Conservation (phyloP, 2,888 invertebrate genomes). For the Xanthorhoe spadicearia region DNA sequence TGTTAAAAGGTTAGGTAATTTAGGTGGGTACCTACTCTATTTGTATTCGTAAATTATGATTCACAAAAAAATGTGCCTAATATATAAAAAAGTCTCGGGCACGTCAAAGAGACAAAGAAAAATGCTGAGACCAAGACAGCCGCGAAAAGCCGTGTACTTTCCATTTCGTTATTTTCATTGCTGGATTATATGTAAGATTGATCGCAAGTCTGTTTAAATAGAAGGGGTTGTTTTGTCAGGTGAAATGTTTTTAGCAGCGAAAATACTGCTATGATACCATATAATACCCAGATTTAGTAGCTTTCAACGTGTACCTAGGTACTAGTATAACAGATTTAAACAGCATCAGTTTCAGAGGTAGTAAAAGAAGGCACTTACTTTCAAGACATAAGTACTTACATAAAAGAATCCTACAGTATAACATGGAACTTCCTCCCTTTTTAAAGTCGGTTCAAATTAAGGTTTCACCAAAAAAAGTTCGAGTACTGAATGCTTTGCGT, state of each 20-base stretch:
- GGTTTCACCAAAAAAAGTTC: too few species aligned
- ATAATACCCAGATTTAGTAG: not conserved
- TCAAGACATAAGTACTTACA: too few species aligned
- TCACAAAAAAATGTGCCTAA: not conserved
- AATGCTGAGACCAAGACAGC: not conserved
- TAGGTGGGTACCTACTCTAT: too few species aligned
- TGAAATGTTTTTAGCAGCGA: not conserved
- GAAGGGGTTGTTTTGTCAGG: not conserved
- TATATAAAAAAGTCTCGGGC: not conserved
- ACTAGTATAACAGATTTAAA: too few species aligned
- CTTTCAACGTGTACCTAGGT: not conserved
- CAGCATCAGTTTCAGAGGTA: too few species aligned
- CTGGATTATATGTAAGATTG: slow-evolving; percentile 7
- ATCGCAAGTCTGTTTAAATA: not conserved
- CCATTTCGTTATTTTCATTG: not conserved
- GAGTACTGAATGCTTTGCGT: too few species aligned
- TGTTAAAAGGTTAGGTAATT: too few species aligned
- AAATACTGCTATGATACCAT: not conserved
- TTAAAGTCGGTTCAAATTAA: too few species aligned
- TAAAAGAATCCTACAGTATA: too few species aligned
- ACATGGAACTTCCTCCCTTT: too few species aligned
- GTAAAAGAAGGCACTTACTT: too few species aligned
- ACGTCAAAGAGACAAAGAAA: not conserved
- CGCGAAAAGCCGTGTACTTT: not conserved
- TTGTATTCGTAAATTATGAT: not conserved